Base-by-base conservation (phyloP, 2,888 invertebrate species). In the Drosophila macrospina region DNA sequence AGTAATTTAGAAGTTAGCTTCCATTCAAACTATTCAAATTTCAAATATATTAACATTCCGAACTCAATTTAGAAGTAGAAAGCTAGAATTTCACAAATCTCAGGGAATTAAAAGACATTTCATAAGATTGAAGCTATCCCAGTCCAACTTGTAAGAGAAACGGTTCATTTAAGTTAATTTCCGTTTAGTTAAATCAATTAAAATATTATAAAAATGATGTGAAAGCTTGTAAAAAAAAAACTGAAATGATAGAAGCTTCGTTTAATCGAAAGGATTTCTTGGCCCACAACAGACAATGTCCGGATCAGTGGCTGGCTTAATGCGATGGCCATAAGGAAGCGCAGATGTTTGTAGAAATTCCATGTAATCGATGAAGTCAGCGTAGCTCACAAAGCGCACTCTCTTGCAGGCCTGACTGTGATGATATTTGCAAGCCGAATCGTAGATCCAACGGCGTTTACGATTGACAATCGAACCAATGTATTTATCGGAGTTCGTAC, bases 391-490 rank as follows among this genome's bases (percentile, higher is more conserved):
- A 24, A 13, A 69, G 4, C 64, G 64, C 1, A 26, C 1, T 4
- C 3, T 4, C 0, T 16, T 5, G 20, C 78, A 78, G 0, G 6
- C 0, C 0, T 15, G 0, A 1, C 32, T 34, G 26, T 78, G 78
- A 36, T 78, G 79, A 41, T 79, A 64, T 4, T 30, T 13, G 26
- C 73, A 75, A 2, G 6, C 7, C 0, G 61, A 39, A 59, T 79
- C 78, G 13, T 54, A 79, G 20, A 78, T 72, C 76, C 68, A 72
- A 1, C 26, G 4, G 0, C 79, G 61, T 11, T 4, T 8, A 2
- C 5, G 4, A 1, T 6, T 0, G 3, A 0, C 4, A 0, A 11
- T 16, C 0, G 50, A 13, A 8, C 75, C 60, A 6, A 26, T 32
- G 8, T 7, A 10, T n/a, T 11, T 63, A 0, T 5, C 1, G 6